Evolutionary conservation across 2,113 vertebrate species (phyloP).

Genomic region (Podarcis muralis): DNA sequence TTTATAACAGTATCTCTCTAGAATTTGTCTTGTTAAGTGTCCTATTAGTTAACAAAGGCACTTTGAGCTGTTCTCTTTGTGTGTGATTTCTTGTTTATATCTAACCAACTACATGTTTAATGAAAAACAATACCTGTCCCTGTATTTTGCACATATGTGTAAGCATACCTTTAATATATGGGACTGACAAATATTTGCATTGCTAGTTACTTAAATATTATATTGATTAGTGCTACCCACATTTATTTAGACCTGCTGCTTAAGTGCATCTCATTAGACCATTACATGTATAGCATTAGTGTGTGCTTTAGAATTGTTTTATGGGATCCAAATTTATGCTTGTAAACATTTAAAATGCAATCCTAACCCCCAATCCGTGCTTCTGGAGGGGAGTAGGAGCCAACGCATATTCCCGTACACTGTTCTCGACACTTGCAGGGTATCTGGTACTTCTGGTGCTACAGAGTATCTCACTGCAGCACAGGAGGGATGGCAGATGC

Average conservation of each 20-base stretch:
- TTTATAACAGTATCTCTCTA: too few relatives aligned
- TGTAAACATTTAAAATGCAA: background rate
- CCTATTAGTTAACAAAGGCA: background rate
- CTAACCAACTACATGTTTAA: background rate
- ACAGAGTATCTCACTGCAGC: too few relatives aligned
- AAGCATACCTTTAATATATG: background rate
- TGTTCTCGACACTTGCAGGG: too few relatives aligned
- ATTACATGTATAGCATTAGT: background rate
- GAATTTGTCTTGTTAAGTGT: background rate
- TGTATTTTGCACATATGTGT: background rate
- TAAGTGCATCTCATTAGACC: background rate
- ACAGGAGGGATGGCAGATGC: too few relatives aligned
- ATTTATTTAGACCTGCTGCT: accelerated
- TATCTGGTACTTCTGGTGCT: too few relatives aligned
- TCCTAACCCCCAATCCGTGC: background rate
- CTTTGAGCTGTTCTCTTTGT: background rate
- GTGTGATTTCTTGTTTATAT: background rate
- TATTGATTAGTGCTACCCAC: background rate
- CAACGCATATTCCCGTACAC: too few relatives aligned
- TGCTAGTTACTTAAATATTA: background rate
- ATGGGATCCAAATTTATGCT: background rate
- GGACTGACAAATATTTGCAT: background rate
- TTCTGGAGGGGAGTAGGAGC: too few relatives aligned
- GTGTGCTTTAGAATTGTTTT: background rate
- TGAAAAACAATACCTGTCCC: background rate